A percentile compares a stretch with the other conserved stretches of the same genome.
Evolutionary conservation across 1,140 invertebrate species (phyloP).

Genomic region (Drosophila varians): DNA sequence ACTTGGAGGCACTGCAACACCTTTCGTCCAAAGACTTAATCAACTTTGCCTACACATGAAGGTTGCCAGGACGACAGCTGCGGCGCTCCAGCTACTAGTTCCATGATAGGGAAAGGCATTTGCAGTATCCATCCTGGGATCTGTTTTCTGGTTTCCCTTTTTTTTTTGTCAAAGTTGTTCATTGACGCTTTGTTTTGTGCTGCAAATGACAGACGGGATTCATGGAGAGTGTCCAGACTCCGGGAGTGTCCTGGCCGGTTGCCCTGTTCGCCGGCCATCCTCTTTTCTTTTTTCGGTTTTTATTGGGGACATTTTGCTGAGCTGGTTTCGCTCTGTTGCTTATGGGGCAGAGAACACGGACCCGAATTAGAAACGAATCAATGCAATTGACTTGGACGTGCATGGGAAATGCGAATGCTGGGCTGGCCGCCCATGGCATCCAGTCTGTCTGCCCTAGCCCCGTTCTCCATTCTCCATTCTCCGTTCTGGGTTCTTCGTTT

Average conservation of each 20-base stretch:
- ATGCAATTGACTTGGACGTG: constrained; percentile 70
- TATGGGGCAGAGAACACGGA: constrained; percentile 47
- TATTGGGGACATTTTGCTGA: constrained; percentile 57
- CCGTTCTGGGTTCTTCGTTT: no score
- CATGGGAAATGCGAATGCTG: constrained; percentile 59
- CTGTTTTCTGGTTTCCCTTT: constrained; percentile 1
- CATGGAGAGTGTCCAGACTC: constrained; percentile 23
- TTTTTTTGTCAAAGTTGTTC: constrained; percentile 58
- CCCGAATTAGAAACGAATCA: constrained; percentile 48
- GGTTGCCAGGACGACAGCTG: constrained; percentile 28
- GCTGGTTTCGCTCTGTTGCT: constrained; percentile 7
- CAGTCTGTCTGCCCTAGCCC: not conserved
- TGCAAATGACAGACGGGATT: constrained; percentile 64
- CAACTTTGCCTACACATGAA: constrained; percentile 25
- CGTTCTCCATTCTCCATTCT: no score
- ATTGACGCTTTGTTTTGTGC: constrained; percentile 77
- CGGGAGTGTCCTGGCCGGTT: constrained; percentile 13
- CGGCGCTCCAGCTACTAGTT: constrained; percentile 12
- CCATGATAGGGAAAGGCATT: constrained; percentile 16
- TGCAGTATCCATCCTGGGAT: constrained; percentile 10
- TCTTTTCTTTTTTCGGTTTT: constrained; percentile 36
- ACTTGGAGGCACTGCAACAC: constrained; percentile 31
- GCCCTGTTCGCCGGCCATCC: not conserved
- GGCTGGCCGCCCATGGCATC: constrained; percentile 1
- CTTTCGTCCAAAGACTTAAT: constrained; percentile 55